A percentile compares a stretch with the other conserved stretches of the same genome.
Conservation (phyloP, 2,888 invertebrate species). For the Caenorhabditis virilis region DNA sequence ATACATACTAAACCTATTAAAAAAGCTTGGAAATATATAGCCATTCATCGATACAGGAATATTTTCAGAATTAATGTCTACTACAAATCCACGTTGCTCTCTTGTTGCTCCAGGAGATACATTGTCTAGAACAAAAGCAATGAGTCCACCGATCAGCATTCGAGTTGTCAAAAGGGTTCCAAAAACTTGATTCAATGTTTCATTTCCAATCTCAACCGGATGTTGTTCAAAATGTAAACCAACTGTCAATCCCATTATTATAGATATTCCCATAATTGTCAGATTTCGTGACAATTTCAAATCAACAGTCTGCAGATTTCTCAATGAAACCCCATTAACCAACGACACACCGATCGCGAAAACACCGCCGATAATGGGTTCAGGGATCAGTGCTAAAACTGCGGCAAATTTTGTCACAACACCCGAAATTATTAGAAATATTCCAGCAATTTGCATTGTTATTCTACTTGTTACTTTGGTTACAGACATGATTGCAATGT, state of each 20-base stretch:
- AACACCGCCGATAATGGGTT: constrained; percentile 55
- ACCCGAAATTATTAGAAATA: constrained; percentile 32
- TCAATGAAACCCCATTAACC: constrained; percentile 57
- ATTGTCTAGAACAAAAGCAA: constrained; percentile 70
- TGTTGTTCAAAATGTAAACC: constrained; percentile 47
- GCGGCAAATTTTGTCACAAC: constrained; percentile 54
- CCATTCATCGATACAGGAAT: constrained; percentile 17
- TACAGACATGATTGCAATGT: constrained; percentile 59
- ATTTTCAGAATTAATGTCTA: constrained; percentile 11
- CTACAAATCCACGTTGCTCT: constrained; percentile 50
- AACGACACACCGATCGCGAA: constrained; percentile 59
- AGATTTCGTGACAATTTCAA: constrained; percentile 47
- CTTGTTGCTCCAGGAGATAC: constrained; percentile 45
- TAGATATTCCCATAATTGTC: constrained; percentile 55
- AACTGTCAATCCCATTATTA: constrained; percentile 50
- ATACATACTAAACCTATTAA: constrained; percentile 6
- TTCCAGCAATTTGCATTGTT: constrained; percentile 60
- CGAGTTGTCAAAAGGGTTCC: constrained; percentile 57
- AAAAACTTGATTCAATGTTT: constrained; percentile 50
- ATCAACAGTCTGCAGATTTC: constrained; percentile 50
- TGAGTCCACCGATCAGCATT: constrained; percentile 70
- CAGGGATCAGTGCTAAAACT: constrained; percentile 28
- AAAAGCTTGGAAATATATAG: constrained; percentile 12
- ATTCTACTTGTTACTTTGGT: constrained; percentile 54
- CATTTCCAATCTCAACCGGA: constrained; percentile 35